Percentiles rank a stretch among this genome's conserved stretches.
Conservation (phyloP, 2,888 invertebrate genomes). For the Drosophila mimica region DNA sequence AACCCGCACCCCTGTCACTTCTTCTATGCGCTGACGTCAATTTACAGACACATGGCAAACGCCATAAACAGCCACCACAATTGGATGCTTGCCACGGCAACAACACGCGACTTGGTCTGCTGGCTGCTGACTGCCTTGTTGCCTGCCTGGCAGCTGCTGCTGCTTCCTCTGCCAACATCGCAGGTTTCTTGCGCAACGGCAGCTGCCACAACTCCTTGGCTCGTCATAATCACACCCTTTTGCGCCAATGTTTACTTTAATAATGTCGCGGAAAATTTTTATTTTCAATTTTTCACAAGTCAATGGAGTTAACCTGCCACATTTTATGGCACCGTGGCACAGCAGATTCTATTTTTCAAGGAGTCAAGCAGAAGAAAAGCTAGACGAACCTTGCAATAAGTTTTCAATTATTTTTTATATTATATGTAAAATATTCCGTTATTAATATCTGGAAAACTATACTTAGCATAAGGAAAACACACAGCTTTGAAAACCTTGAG, state of each 20-base stretch:
- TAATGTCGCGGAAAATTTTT: slow-evolving; percentile 81
- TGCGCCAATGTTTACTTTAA: slow-evolving; percentile 79
- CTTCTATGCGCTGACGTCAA: slow-evolving; percentile 65
- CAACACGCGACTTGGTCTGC: slow-evolving; percentile 27
- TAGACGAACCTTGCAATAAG: not conserved
- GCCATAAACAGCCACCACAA: slow-evolving; percentile 79
- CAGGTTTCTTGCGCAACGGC: slow-evolving; percentile 17
- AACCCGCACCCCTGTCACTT: not conserved
- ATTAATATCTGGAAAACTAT: not conserved
- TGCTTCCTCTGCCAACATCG: not conserved
- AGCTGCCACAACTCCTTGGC: slow-evolving; percentile 63
- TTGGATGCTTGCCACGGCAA: slow-evolving; percentile 75
- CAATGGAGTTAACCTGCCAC: slow-evolving; percentile 77
- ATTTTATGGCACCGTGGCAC: slow-evolving; percentile 57
- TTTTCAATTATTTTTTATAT: not conserved
- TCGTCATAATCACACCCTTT: slow-evolving; percentile 80
- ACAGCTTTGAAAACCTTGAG: not conserved
- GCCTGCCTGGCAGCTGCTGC: slow-evolving; percentile 21
- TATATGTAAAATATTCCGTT: not conserved
- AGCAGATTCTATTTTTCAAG: not conserved
- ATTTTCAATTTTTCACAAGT: slow-evolving; percentile 78
- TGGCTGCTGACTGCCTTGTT: not conserved
- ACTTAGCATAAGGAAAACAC: not conserved
- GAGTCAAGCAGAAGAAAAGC: rapidly evolving
- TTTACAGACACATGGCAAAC: slow-evolving; percentile 75